phyloP scores from a whole-genome alignment of 2,888 invertebrate species.

The Philhelius pedissequus region DNA sequence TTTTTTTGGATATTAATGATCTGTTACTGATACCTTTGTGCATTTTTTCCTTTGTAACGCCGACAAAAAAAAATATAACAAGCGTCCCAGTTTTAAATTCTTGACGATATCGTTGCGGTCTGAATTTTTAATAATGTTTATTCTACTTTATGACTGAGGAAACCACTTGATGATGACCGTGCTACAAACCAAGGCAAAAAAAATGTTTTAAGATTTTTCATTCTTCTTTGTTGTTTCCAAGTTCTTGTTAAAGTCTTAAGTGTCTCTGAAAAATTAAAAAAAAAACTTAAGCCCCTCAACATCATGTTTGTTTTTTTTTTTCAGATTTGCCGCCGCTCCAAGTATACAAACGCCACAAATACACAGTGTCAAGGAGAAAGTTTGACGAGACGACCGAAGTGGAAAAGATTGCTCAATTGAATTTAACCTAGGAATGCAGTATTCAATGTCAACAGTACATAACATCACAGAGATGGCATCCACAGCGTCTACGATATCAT shows the following conservation, averaged over 20 bases:
- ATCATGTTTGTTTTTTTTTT: not conserved
- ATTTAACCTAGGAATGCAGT: conserved; percentile 71
- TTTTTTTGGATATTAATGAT: no score
- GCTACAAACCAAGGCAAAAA: not conserved
- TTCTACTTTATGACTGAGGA: no score
- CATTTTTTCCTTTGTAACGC: no score
- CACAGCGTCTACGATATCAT: conserved; percentile 62
- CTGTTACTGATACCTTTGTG: no score
- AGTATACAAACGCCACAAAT: conserved; percentile 76
- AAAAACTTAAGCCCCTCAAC: not conserved
- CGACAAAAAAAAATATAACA: no score
- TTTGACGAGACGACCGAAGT: conserved; percentile 79
- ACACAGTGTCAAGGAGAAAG: conserved; percentile 77
- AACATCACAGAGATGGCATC: conserved; percentile 70
- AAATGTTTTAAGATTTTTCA: not conserved
- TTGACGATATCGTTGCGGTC: no score
- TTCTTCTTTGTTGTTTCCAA: not conserved
- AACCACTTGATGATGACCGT: no score
- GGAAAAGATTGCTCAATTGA: conserved; percentile 78
- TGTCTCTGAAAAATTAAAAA: not conserved
- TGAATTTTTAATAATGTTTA: no score
- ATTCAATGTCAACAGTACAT: conserved; percentile 69
- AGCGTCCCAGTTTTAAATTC: no score
- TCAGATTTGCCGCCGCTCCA: conserved; percentile 71
- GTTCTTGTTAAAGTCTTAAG: not conserved